Evolutionary conservation across 2,888 invertebrate species (phyloP), one percentile per base, ranked within the genome.

Genomic region (Metopia argyrocephala): DNA sequence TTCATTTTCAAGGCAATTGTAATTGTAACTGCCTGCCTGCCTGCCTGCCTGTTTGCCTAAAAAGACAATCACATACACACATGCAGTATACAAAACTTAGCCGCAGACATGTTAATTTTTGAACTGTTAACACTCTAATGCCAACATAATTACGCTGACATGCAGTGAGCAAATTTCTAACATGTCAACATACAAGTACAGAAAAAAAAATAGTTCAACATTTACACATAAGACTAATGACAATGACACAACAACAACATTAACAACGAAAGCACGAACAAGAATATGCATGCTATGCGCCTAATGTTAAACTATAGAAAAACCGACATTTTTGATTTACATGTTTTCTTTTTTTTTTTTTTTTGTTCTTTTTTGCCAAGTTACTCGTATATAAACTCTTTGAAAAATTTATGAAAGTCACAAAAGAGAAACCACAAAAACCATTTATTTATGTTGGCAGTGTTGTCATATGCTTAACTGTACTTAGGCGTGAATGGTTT

Each of bases 81-180:
- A 57, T 12, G n/a, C 31, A 45, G 38, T 5, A 69, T 25, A 74
- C 73, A 78, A 69, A 65, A 78, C 78, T 78, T 76, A 79, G 79
- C 81, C 81, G 74, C 84, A 84, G 78, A 83, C 84, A 84, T 83
- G 84, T 84, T 83, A 83, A 84, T 84, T 84, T 81, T 81, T 84
- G 78, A 83, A 83, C 83, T 84, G 84, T 84, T 84, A 84, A 83
- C 84, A 84, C 84, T 84, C 82, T 84, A 82, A 82, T 83, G 76
- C 83, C 71, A 82, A 82, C 83, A 81, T 81, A 83, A 83, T 83
- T 83, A 83, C 81, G 78, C 81, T 74, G 74, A 82, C 78, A 83
- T 80, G 82, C 80, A 80, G 62, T 79, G 79, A 71, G n/a, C n/a
- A n/a, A 75, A 78, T 78, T 78, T 74, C 20, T 50, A 28, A 59